Base-by-base conservation (phyloP, 2,888 invertebrate genomes). In the Malachius bipustulatus region DNA sequence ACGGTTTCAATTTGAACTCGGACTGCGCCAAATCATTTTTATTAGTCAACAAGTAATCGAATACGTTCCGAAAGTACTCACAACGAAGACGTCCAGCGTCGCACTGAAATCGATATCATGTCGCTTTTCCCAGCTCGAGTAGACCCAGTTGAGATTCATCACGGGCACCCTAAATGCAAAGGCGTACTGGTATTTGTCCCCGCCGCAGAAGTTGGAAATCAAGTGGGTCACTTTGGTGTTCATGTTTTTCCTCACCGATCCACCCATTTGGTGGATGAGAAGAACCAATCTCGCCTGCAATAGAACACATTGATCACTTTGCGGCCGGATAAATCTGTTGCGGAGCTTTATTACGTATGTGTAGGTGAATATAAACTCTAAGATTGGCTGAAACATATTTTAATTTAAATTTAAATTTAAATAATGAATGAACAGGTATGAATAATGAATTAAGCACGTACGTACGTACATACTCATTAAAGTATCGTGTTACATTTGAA, bases 241-340 rank as follows among this genome's bases (percentile, higher is more conserved):
- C 74, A 89, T 81, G 57, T 94, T 90, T 65, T 84, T 87, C 45
- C 91, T 75, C 55, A 94, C 85, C 51, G 89, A 89, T 32, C 94
- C 96, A 49, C 93, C 93, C 94, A 96, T 94, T 60, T 83, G 82
- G 69, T 94, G 94, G 50, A 94, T 84, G 60, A 90, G 69, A 50
- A 82, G 82, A 50, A 90, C 84, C 60, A 93, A 70, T 61, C 76
- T 77, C 52, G 80, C 81, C 91, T 91, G 65, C 11, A 62, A 65
- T 44, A 35, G 45, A 44, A 44, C 36, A 35, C 24, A 27, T 26
- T 16, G 16, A 34, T 30, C 16, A 34, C n/a, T n/a, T n/a, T n/a
- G n/a, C n/a, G n/a, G n/a, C n/a, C n/a, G n/a, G n/a, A n/a, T n/a
- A n/a, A n/a, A n/a, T n/a, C n/a, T n/a, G n/a, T n/a, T n/a, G n/a